Percentiles rank a stretch among this genome's conserved stretches.
phyloP scores from a whole-genome alignment of 2,797 vertebrate species.

The Diplodus puntazzo region DNA sequence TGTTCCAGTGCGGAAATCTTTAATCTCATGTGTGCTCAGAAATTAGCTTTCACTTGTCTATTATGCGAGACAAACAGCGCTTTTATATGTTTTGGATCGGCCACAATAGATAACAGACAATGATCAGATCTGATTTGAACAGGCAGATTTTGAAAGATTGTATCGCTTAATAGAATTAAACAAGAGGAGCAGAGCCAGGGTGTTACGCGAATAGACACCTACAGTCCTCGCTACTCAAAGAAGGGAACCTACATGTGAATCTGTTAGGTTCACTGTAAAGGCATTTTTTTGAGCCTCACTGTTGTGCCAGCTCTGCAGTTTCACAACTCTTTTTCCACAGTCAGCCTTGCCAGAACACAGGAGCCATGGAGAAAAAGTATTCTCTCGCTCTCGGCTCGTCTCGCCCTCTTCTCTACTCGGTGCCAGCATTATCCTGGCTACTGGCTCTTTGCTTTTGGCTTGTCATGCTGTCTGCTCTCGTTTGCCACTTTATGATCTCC shows the following conservation, averaged over 20 bases:
- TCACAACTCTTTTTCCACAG: conserved; percentile 62
- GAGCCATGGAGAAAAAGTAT: conserved; percentile 33
- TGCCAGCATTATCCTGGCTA: conserved; percentile 31
- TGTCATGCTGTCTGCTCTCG: conserved; percentile 39
- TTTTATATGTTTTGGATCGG: not conserved
- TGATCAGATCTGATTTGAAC: not conserved
- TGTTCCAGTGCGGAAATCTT: conserved; percentile 9
- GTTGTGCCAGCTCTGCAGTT: conserved; percentile 62
- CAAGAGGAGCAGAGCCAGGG: not conserved
- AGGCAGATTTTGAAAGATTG: not conserved
- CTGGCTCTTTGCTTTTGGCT: conserved; percentile 48
- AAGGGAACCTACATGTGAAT: conserved; percentile 3
- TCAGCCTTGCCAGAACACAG: conserved; percentile 43
- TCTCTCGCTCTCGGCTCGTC: conserved; percentile 29
- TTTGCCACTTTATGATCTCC: conserved; percentile 35
- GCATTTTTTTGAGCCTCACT: conserved; percentile 12
- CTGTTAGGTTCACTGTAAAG: conserved; percentile 36
- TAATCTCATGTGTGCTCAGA: not conserved
- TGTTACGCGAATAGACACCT: not conserved
- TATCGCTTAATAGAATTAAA: not conserved
- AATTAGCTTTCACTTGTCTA: conserved; percentile 1
- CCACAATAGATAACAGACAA: not conserved
- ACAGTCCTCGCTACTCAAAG: conserved; percentile 1
- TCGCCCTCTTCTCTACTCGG: conserved; percentile 26
- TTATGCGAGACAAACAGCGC: conserved; percentile 13